phyloP scores from a whole-genome alignment of 92 coral and sea anemone species.

The Diadumene lineata region DNA sequence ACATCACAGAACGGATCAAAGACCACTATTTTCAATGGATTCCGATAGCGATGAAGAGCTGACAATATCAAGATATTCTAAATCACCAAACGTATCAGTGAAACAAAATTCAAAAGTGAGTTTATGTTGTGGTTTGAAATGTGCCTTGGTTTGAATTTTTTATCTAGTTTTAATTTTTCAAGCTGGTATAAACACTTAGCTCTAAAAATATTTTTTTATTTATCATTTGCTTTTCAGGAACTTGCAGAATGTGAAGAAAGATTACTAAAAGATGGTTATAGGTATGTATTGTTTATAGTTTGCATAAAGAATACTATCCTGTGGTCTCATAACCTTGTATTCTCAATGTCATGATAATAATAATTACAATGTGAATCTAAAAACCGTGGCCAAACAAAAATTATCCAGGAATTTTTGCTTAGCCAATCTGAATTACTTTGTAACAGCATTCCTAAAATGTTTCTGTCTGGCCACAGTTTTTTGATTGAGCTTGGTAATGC shows the following conservation, averaged over 20 bases:
- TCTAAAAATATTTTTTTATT: too few relatives aligned
- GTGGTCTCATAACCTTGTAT: not conserved
- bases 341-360: not conserved
- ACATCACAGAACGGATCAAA: constrained; percentile 48
- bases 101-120: constrained; percentile 84
- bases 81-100: constrained; percentile 69
- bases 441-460: too few relatives aligned
- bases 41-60: constrained; percentile 90
- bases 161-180: too few relatives aligned
- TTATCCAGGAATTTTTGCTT: too few relatives aligned
- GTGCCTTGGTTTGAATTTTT: too few relatives aligned
- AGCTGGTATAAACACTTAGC: too few relatives aligned
- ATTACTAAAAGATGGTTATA: constrained; percentile 82
- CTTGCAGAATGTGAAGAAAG: constrained; percentile 86
- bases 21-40: constrained; percentile 69
- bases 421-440: too few relatives aligned
- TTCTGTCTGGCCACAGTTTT: too few relatives aligned
- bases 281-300: too few relatives aligned
- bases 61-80: constrained; percentile 61
- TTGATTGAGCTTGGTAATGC: too few relatives aligned
- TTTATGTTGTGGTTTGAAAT: not conserved
- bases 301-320: not conserved
- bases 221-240: constrained; percentile 42
- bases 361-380: not conserved
- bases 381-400: too few relatives aligned